Conservation (phyloP, 2,888 invertebrate species). For the Tetramorium bicarinatum region DNA sequence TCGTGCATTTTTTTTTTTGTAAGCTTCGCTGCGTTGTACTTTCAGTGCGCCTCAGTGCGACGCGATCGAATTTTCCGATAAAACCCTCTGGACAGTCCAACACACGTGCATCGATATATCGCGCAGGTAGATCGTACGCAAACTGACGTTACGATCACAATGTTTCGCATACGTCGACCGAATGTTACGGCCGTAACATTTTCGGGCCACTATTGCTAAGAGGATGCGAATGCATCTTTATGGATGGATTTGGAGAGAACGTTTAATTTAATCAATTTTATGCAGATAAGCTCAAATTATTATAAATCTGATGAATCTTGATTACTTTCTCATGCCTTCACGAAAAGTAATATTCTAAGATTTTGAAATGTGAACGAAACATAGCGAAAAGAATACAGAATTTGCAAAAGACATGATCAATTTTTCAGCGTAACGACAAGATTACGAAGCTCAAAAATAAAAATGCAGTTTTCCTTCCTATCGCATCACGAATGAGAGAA, state of each 20-base stretch:
- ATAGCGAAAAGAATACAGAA: neutral
- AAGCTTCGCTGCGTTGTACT: constrained; percentile 61
- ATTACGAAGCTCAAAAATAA: neutral
- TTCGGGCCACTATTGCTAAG: constrained; percentile 6
- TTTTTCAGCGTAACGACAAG: neutral
- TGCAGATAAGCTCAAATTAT: neutral
- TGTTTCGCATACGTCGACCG: constrained; percentile 50
- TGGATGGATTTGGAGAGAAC: neutral
- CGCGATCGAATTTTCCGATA: constrained; percentile 76
- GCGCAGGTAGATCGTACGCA: constrained; percentile 60
- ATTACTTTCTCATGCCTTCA: neutral
- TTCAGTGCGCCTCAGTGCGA: constrained; percentile 61
- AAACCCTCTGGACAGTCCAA: constrained; percentile 64
- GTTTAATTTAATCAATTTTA: constrained; percentile 20
- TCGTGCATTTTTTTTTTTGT: constrained; percentile 46
- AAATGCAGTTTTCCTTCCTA: neutral
- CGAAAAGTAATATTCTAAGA: neutral
- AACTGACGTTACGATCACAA: constrained; percentile 49
- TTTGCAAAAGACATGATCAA: neutral
- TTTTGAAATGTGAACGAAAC: neutral
- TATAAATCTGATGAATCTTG: neutral
- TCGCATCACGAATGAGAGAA: neutral
- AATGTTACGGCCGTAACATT: constrained; percentile 65
- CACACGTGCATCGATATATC: constrained; percentile 60
- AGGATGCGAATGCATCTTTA: neutral